Base-by-base conservation (phyloP, 2,888 invertebrate species). In the Leptopilina syphax region DNA sequence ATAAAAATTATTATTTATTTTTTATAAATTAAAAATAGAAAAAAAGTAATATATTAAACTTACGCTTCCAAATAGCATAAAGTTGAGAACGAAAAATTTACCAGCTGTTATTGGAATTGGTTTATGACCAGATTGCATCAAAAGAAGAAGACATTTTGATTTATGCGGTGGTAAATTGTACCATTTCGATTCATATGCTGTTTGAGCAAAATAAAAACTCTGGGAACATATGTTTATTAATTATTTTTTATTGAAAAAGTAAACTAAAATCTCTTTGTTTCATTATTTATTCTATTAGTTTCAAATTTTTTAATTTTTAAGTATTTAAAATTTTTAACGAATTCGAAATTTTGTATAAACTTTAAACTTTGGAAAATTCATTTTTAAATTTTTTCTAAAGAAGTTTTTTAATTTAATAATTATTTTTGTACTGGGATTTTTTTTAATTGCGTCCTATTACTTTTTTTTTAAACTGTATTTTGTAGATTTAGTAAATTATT, bases 141-240 rank as follows among this genome's bases (percentile, higher is more conserved):
- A 78, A 7, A 87, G 80, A 9, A 87, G 57, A 3, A 89, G 80
- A 10, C 77, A 76, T 77, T 50, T 86, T 1, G 86, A 81, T 18
- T 86, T 79, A 13, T 34, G 18, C 0, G 83, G 67, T 5, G 85
- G 12, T 0, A 85, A 82, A 18, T 85, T 83, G 73, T 84, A 88
- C 89, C 89, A 89, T 0, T 83, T 78, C 6, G 85, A 81, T 6
- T 85, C 80, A 65, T 87, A 89, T 12, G 83, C 84, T 3, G 86
- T 82, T 6, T 84, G 34, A 10, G 85, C 81, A 27, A 89, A 77
- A 24, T 24, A 24, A 24, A 18, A 63, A 24, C 18, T 24, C 63
- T 63, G 8, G 2, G n/a, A 63, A 63, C 2, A 63, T 34, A 34
- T 6, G 1, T 63, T 63, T 6, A 24, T 63, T 60, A 57, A 63